phyloP scores from a whole-genome alignment of 1,140 invertebrate species.

The Carcinoscorpius rotundicauda region DNA sequence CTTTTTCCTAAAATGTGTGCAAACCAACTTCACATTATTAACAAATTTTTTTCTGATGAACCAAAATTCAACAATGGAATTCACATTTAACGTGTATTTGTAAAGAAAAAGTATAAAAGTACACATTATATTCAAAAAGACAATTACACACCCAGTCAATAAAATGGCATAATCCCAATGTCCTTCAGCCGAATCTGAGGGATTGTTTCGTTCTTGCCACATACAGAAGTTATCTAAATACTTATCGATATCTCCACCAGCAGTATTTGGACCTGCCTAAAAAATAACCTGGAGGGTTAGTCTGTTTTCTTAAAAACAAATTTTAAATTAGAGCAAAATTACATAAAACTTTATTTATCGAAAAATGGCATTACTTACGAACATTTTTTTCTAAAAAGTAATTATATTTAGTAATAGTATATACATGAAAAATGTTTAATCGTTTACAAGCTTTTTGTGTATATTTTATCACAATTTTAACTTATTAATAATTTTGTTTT shows the following conservation, averaged over 20 bases:
- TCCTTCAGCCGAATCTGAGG: neutral
- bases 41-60: neutral
- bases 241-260: conserved; percentile 27
- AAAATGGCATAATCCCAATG: conserved; percentile 43
- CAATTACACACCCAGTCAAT: conserved; percentile 32
- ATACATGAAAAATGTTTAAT: no score
- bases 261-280: conserved; percentile 22
- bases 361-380: no score
- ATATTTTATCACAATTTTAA: no score
- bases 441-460: no score
- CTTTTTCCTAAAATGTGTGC: no score
- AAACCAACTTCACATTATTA: no score
- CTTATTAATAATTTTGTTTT: no score
- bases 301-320: no score
- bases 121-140: conserved; percentile 1
- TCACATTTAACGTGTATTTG: neutral
- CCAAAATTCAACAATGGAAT: neutral
- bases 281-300: neutral
- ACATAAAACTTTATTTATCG: no score
- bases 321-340: no score
- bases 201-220: conserved; percentile 28
- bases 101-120: conserved; percentile 8
- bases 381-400: no score
- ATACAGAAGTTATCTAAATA: conserved; percentile 33
- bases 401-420: no score